A percentile compares a stretch with the other conserved stretches of the same genome.
These are phyloP conservation scores for Morone saxatilis DNA, from an alignment of 2,113 vertebrate species.

Conservation along the genomic window DNA sequence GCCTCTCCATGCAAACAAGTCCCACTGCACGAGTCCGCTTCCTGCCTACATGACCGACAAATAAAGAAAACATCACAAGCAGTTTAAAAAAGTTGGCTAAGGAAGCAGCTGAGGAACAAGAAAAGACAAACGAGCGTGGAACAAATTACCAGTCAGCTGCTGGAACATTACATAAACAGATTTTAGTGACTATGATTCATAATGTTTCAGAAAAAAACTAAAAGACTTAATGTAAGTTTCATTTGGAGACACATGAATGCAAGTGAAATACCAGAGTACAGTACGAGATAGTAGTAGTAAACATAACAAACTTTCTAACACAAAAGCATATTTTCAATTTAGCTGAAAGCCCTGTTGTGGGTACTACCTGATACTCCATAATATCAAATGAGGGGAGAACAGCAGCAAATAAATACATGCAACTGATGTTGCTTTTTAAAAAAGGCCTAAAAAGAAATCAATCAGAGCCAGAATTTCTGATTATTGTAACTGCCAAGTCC, in stretches of 20 bases:
- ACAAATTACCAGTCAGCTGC: background rate
- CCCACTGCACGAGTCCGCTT: slow-evolving; percentile 95
- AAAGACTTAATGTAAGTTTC: background rate
- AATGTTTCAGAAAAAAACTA: background rate
- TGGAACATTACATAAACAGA: background rate
- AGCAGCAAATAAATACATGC: background rate
- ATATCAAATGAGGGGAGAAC: background rate
- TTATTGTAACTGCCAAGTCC: too few relatives aligned
- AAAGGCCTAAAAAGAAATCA: background rate
- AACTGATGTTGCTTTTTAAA: background rate
- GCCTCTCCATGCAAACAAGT: slow-evolving; percentile 98
- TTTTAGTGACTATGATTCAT: background rate
- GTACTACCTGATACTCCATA: background rate
- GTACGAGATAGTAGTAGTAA: too few relatives aligned
- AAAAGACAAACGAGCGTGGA: slow-evolving; percentile 51
- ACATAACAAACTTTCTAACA: background rate
- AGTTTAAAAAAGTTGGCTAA: background rate
- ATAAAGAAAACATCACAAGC: slow-evolving; percentile 75
- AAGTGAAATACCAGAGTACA: background rate
- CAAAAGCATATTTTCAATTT: background rate
- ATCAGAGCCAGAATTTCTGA: background rate
- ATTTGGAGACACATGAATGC: slow-evolving; percentile 8
- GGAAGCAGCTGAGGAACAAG: slow-evolving; percentile 14
- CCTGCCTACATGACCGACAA: slow-evolving; percentile 87
- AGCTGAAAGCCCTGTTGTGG: background rate